Percentiles rank a stretch among this genome's conserved stretches.
These are phyloP conservation scores for Trematomus loennbergii DNA, from an alignment of 2,113 vertebrate genomes.

Conservation along the genomic window DNA sequence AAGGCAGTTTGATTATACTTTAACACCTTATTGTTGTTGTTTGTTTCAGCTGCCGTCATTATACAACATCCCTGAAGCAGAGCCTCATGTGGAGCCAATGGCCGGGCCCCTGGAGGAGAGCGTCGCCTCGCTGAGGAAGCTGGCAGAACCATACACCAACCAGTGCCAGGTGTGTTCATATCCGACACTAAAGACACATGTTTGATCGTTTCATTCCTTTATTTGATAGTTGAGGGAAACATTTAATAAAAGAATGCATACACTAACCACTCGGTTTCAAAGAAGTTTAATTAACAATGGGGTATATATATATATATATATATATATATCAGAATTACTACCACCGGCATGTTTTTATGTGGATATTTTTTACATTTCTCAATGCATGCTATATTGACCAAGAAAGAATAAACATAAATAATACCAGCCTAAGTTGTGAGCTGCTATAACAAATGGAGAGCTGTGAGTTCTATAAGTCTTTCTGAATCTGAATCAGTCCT, in stretches of 20 bases:
- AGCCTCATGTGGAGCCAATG: slow-evolving; percentile 81
- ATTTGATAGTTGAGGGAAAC: too few species aligned
- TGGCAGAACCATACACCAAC: slow-evolving; percentile 85
- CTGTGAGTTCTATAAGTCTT: neutral
- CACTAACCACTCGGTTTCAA: too few species aligned
- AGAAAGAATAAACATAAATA: too few species aligned
- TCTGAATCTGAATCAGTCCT: neutral
- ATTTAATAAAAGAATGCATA: too few species aligned
- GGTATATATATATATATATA: too few species aligned
- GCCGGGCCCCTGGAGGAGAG: slow-evolving; percentile 86
- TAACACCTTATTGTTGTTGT: neutral
- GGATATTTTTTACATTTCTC: too few species aligned
- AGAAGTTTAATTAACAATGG: too few species aligned
- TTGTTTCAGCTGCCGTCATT: slow-evolving; percentile 88
- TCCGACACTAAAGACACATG: neutral
- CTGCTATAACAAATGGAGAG: neutral
- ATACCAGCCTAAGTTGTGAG: neutral
- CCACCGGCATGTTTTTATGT: too few species aligned
- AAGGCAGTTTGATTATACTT: too few species aligned
- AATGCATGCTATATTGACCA: too few species aligned
- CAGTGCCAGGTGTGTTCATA: slow-evolving; percentile 87
- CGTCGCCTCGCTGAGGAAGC: slow-evolving; percentile 84
- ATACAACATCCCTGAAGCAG: slow-evolving; percentile 86
- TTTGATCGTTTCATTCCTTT: too few species aligned
- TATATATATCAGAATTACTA: too few species aligned